Percentiles rank a stretch among this genome's conserved stretches.
These are phyloP conservation scores for Apoda limacodes DNA, from an alignment of 2,888 invertebrate genomes.

Conservation along the genomic window DNA sequence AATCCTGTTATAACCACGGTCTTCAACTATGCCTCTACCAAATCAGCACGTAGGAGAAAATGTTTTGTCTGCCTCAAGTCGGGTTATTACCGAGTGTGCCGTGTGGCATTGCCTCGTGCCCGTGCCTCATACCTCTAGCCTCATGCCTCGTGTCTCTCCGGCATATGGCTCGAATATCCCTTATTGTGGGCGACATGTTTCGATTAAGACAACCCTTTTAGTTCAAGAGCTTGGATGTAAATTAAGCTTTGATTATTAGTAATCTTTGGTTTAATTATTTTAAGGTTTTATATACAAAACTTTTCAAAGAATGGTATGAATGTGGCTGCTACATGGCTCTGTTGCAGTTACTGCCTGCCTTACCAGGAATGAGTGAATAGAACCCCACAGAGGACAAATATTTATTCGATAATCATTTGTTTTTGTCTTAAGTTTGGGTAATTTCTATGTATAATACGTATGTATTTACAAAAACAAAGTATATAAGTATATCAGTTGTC, in stretches of 20 bases:
- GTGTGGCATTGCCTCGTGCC: slow-evolving; percentile 24
- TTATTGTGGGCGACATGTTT: slow-evolving; percentile 59
- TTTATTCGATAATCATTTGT: no score
- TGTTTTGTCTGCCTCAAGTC: slow-evolving; percentile 54
- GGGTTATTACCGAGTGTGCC: slow-evolving; percentile 35
- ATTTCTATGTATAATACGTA: no score
- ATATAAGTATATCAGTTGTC: no score
- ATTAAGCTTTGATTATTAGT: background rate
- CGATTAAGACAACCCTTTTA: slow-evolving; percentile 59
- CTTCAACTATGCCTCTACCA: slow-evolving; percentile 38
- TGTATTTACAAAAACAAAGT: no score
- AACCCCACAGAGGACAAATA: no score
- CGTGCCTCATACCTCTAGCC: slow-evolving; percentile 30
- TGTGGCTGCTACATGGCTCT: no score
- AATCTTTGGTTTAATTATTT: background rate
- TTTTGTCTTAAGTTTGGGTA: no score
- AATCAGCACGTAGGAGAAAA: slow-evolving; percentile 56
- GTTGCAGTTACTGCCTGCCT: no score
- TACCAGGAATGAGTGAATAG: no score
- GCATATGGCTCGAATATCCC: slow-evolving; percentile 56
- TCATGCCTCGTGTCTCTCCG: slow-evolving; percentile 23
- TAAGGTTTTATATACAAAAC: slow-evolving; percentile 2
- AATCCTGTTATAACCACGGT: slow-evolving; percentile 18
- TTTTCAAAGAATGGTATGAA: slow-evolving; percentile 7
- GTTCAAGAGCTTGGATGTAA: slow-evolving; percentile 27